Evolutionary conservation across 2,113 vertebrate genomes (phyloP).

Genomic region (Aythya baeri): DNA sequence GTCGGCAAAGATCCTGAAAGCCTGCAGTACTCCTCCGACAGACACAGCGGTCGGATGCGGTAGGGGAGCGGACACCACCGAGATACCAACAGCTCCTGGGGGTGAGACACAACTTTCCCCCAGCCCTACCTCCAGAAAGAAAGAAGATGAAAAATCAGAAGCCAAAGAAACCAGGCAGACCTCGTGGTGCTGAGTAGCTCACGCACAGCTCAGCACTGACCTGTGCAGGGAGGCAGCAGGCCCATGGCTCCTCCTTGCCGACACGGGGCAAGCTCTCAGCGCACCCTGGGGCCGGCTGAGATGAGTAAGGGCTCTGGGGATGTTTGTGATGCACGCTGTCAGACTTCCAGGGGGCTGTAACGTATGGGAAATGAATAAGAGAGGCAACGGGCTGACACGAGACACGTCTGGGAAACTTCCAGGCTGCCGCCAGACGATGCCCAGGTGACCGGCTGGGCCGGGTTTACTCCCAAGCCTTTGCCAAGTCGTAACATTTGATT

Average conservation of each 20-base stretch:
- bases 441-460: background rate
- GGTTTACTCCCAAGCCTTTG: background rate
- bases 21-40: background rate
- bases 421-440: background rate
- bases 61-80: fast-evolving
- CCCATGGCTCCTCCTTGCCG: background rate
- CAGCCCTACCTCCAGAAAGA: background rate
- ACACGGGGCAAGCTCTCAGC: background rate
- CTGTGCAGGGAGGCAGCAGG: background rate
- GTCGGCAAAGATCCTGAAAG: background rate
- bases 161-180: background rate
- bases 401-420: background rate
- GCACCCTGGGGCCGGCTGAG: background rate
- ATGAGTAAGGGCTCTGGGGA: fast-evolving
- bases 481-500: background rate
- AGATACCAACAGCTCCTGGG: background rate
- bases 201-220: background rate
- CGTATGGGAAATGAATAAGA: background rate
- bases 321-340: background rate
- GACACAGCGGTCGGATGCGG: fast-evolving
- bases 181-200: background rate
- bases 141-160: background rate
- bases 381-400: fast-evolving
- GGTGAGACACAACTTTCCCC: background rate
- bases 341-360: background rate